phyloP scores from a whole-genome alignment of 2,113 vertebrate species.

The Hippocampus guttulatus region DNA sequence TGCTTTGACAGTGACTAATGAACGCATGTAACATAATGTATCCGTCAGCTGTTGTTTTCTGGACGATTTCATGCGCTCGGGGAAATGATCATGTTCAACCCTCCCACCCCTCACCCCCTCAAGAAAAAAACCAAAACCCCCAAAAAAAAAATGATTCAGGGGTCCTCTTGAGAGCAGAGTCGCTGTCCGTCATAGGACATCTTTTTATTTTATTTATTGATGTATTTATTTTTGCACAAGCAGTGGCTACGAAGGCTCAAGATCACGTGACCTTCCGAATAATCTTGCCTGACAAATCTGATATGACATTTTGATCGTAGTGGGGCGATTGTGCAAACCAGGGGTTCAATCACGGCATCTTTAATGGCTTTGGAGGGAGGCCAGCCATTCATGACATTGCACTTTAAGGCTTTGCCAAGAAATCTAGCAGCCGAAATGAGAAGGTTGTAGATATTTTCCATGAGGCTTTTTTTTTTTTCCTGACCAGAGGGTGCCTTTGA shows the following conservation, averaged over 20 bases:
- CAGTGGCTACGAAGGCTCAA: constrained; percentile 12
- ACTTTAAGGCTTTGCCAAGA: constrained; percentile 82
- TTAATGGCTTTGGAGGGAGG: constrained; percentile 90
- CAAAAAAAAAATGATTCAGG: constrained; percentile 25
- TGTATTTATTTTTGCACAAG: background rate
- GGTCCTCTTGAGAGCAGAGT: constrained; percentile 5
- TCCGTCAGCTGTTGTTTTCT: constrained; percentile 39
- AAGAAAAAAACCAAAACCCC: background rate
- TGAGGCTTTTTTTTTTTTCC: constrained; percentile 75
- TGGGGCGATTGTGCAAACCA: constrained; percentile 84
- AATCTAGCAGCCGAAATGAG: constrained; percentile 83
- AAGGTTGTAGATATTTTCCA: constrained; percentile 91
- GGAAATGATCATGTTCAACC: constrained; percentile 26
- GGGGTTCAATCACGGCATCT: constrained; percentile 89
- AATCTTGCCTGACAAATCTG: constrained; percentile 83
- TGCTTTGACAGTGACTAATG: constrained; percentile 39
- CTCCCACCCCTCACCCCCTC: too few species aligned
- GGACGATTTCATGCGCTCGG: constrained; percentile 33
- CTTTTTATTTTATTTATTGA: background rate
- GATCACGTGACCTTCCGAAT: constrained; percentile 79
- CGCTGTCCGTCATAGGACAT: constrained; percentile 9
- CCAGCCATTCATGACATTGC: constrained; percentile 93
- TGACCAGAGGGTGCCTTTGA: constrained; percentile 82
- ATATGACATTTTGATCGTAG: constrained; percentile 91
- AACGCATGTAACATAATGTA: constrained; percentile 15